Percentiles rank a stretch among this genome's conserved stretches.
phyloP scores from a whole-genome alignment of 92 coral and sea anemone genomes.

The Phenganax marumi region DNA sequence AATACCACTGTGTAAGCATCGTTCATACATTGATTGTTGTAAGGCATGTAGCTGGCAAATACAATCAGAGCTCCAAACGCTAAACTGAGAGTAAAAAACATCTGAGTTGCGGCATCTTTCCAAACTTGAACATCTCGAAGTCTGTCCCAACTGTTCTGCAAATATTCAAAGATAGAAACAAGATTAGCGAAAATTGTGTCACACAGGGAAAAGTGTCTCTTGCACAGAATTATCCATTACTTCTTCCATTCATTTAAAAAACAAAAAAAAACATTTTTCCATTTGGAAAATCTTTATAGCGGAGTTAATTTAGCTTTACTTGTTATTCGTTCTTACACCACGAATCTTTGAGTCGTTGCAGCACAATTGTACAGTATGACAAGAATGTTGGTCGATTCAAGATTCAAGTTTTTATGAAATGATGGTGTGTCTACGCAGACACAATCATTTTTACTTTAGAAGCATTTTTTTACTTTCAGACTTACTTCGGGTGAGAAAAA shows the following conservation, averaged over 20 bases:
- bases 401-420: no score
- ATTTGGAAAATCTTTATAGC: not conserved
- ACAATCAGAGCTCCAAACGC: constrained; percentile 72
- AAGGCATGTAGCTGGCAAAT: constrained; percentile 67
- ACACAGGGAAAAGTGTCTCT: not conserved
- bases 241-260: not conserved
- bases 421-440: no score
- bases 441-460: not conserved
- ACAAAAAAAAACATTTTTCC: not conserved
- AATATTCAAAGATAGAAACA: not conserved
- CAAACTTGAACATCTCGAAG: constrained; percentile 75
- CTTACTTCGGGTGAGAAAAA: constrained; percentile 75
- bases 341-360: no score
- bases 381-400: no score
- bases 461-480: not conserved
- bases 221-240: not conserved
- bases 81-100: constrained; percentile 69
- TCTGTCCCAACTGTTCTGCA: constrained; percentile 42
- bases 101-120: constrained; percentile 77
- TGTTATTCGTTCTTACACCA: no score
- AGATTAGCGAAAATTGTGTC: not conserved
- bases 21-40: constrained; percentile 80
- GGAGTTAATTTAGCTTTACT: no score
- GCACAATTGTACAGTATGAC: no score
- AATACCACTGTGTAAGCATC: constrained; percentile 63